A percentile compares a stretch with the other conserved stretches of the same genome.
Conservation (phyloP, 2,888 invertebrate genomes). For the Pollenia griseotomentosa region DNA sequence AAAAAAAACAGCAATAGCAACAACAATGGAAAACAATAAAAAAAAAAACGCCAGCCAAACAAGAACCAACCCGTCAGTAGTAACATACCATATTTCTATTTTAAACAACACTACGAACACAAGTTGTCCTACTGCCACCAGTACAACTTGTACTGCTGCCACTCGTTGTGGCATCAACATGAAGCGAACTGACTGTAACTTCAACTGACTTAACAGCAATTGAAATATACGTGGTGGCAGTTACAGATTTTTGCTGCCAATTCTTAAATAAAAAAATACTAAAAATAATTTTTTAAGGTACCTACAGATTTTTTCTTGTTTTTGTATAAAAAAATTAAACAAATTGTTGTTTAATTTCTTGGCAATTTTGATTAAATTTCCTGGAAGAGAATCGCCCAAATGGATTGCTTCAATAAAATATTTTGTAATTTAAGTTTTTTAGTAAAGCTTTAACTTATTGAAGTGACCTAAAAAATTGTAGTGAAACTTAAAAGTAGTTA, state of each 20-base stretch:
- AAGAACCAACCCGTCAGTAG: neutral
- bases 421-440: constrained; percentile 23
- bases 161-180: constrained; percentile 53
- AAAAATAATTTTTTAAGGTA: neutral
- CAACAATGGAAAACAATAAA: neutral
- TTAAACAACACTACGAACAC: neutral
- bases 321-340: neutral
- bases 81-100: constrained; percentile 15
- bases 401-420: constrained; percentile 8
- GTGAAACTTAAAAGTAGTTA: neutral
- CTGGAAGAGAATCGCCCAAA: neutral
- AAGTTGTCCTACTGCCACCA: neutral
- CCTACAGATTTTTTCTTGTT: neutral
- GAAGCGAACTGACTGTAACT: constrained; percentile 47
- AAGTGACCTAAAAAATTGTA: neutral
- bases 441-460: neutral
- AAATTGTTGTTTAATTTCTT: constrained; percentile 33
- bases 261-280: constrained; percentile 5
- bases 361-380: constrained; percentile 39
- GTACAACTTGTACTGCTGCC: constrained; percentile 30
- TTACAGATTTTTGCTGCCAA: constrained; percentile 64
- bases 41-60: constrained; percentile 21
- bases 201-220: constrained; percentile 64
- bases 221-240: constrained; percentile 66
- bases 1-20: neutral